Conservation (phyloP, 2,797 vertebrate genomes). For the Tragelaphus oryx region DNA sequence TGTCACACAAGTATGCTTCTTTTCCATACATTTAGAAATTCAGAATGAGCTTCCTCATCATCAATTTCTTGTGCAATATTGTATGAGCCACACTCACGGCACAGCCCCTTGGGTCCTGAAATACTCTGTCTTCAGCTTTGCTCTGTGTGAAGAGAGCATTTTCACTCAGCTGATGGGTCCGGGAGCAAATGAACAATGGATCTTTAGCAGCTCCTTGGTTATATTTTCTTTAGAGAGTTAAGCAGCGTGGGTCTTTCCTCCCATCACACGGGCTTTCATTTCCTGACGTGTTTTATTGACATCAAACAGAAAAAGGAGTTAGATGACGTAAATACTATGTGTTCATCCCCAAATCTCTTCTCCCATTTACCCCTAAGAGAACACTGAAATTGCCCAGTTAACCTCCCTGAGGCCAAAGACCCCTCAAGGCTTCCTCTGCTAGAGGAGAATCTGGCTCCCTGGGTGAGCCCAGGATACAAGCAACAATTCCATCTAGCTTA, state of each 20-base stretch:
- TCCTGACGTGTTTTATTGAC: background rate
- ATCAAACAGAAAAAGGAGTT: background rate
- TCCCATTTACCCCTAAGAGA: background rate
- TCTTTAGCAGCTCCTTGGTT: background rate
- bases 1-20: background rate
- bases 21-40: background rate
- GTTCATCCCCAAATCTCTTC: background rate
- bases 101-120: background rate
- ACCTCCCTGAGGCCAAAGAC: background rate
- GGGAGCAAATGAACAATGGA: background rate
- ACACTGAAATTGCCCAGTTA: background rate
- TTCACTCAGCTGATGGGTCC: background rate
- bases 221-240: background rate
- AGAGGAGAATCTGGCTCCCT: background rate
- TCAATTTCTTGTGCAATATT: background rate
- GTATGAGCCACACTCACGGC: background rate
- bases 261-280: background rate
- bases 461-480: background rate
- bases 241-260: background rate
- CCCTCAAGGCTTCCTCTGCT: background rate
- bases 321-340: background rate
- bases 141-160: background rate
- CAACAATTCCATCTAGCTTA: background rate
- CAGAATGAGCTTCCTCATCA: background rate
- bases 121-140: background rate